phyloP scores from a whole-genome alignment of 2,113 vertebrate species.

The Zootoca vivipara region DNA sequence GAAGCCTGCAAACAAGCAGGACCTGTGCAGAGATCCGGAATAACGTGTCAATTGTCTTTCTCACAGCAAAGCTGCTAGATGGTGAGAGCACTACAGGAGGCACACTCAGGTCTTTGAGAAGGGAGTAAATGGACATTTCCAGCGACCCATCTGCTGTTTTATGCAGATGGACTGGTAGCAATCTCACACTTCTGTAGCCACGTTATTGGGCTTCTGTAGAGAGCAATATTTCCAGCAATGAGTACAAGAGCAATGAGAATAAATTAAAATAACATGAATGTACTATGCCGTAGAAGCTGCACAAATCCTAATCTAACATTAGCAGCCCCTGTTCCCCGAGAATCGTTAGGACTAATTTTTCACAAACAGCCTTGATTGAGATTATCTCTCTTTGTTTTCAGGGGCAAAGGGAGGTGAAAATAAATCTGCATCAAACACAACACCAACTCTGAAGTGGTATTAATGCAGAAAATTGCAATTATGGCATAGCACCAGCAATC shows the following conservation, averaged over 20 bases:
- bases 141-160: conserved; percentile 7
- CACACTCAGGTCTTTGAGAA: conserved; percentile 15
- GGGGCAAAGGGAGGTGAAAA: conserved; percentile 25
- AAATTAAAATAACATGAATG: conserved; percentile 8
- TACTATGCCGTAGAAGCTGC: background rate
- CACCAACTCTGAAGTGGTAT: background rate
- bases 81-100: background rate
- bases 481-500: background rate
- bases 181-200: conserved; percentile 10
- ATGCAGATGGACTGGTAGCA: background rate
- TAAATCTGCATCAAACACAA: background rate
- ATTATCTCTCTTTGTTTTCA: conserved; percentile 23
- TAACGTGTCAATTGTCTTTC: conserved; percentile 43
- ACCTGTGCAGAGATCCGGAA: conserved; percentile 38
- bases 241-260: background rate
- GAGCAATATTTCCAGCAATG: conserved; percentile 12
- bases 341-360: background rate
- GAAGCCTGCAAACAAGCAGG: conserved; percentile 47
- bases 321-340: background rate
- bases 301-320: conserved; percentile 9
- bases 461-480: conserved; percentile 30
- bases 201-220: background rate
- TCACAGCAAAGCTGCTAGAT: conserved; percentile 6
- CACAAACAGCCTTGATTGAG: background rate
- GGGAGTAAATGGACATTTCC: conserved; percentile 38